Base-by-base conservation (phyloP, 2,113 vertebrate species). In the Heterochromis multidens region DNA sequence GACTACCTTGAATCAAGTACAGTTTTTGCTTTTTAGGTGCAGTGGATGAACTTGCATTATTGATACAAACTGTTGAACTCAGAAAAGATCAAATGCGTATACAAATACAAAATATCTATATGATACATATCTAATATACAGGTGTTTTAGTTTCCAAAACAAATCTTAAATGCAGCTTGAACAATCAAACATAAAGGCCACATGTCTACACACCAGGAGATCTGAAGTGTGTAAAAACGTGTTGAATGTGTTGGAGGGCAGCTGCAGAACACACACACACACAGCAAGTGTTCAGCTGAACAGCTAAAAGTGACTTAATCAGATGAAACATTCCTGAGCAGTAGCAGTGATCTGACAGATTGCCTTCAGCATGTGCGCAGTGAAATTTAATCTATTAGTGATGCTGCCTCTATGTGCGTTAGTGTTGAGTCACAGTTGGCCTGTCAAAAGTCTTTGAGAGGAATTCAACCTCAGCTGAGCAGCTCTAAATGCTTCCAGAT, bases 401-500 rank as follows among this genome's bases (percentile, higher is more conserved):
- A 84, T 54, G 81, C 29, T 11, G 37, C 33, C 37, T 37, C n/a
- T 33, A 17, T 62, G 49, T 80, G 56, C 27, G 19, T 80, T 79
- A 81, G 54, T 84, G 78, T 78, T 77, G n/a, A 40, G 54, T 86
- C 80, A 88, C 60, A 27, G 6, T 27, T 65, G 61, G 76, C 77
- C 60, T 33, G 83, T 10, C 33, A 1, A 49, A 56, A 7, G n/a
- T 89, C 61, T 90, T 79, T 40, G 65, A 81, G 83, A 90, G 82
- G 80, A 92, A 91, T 91, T 81, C 57, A 61, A 61, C 77, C 89
- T 93, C 87, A 92, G 90, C 89, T 92, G 87, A 94, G 78, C 74
- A 16, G 49, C 40, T 56, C 79, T 92, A 94, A 95, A 70, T 19
- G 88, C 79, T 91, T 95, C 91, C 95, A 96, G 94, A 95, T 95